Evolutionary conservation across 2,797 vertebrate genomes (phyloP).

Genomic region (Momotus momota): DNA sequence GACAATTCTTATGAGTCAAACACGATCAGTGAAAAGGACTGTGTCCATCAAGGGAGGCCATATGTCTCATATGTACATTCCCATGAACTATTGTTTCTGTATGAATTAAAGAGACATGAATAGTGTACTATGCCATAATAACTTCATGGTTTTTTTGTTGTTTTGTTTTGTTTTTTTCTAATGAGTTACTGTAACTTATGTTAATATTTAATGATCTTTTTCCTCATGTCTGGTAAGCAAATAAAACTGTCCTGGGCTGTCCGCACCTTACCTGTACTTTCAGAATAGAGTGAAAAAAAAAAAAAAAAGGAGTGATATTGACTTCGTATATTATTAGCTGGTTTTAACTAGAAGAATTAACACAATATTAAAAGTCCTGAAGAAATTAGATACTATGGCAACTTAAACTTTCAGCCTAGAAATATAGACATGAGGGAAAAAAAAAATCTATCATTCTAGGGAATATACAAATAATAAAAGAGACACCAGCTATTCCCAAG

Average conservation of each 20-base stretch:
- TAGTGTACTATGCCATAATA: neutral
- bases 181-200: neutral
- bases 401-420: neutral
- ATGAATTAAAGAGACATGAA: neutral
- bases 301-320: neutral
- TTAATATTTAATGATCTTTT: conserved; percentile 7
- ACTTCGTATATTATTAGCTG: neutral
- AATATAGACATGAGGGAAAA: neutral
- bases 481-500: neutral
- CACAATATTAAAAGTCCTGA: neutral
- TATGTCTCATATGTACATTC: neutral
- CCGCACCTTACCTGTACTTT: neutral
- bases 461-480: neutral
- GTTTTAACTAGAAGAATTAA: neutral
- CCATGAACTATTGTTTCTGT: neutral
- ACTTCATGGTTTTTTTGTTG: neutral
- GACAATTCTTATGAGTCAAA: neutral
- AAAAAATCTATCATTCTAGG: neutral
- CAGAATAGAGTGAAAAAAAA: neutral
- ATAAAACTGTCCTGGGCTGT: neutral
- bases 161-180: neutral
- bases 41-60: neutral
- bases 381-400: neutral
- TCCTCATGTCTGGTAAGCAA: neutral
- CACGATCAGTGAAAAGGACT: neutral